Conservation (phyloP, 2,888 invertebrate genomes). For the Ernsta delagoae region DNA sequence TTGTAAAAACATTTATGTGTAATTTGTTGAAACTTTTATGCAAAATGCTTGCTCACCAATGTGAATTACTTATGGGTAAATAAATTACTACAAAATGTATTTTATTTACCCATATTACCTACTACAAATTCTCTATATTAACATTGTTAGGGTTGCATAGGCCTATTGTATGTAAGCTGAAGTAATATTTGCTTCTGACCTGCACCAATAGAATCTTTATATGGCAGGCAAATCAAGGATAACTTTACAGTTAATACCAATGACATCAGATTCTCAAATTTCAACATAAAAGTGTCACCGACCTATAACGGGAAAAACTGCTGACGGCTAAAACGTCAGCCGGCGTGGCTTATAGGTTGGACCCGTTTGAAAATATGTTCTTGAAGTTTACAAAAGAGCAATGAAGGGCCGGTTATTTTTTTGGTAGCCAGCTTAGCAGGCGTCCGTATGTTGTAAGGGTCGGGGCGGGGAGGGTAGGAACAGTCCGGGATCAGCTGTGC, state of each 20-base stretch:
- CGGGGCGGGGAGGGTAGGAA: background rate
- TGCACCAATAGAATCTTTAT: background rate
- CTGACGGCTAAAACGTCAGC: background rate
- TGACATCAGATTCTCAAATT: background rate
- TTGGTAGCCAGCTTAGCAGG: slow-evolving; percentile 44
- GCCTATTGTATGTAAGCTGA: too few species aligned
- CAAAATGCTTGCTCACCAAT: too few species aligned
- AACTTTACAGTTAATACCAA: background rate
- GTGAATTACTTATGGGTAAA: too few species aligned
- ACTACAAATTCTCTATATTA: too few species aligned
- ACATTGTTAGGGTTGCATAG: too few species aligned
- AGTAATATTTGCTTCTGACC: background rate
- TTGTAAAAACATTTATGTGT: too few species aligned
- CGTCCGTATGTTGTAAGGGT: slow-evolving; percentile 37
- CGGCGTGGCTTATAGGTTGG: background rate
- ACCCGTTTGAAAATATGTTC: background rate
- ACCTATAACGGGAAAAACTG: slow-evolving; percentile 3
- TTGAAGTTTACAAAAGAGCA: slow-evolving; percentile 36
- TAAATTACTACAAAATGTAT: too few species aligned
- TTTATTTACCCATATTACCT: too few species aligned
- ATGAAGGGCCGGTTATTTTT: slow-evolving; percentile 47
- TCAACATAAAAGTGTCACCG: background rate
- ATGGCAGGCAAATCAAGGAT: too few species aligned
- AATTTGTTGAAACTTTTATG: too few species aligned
- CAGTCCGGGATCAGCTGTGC: slow-evolving; percentile 75